Evolutionary conservation across 2,888 invertebrate species (phyloP), one percentile per base, ranked within the genome.

Genomic region (Ornithoptera alexandrae): DNA sequence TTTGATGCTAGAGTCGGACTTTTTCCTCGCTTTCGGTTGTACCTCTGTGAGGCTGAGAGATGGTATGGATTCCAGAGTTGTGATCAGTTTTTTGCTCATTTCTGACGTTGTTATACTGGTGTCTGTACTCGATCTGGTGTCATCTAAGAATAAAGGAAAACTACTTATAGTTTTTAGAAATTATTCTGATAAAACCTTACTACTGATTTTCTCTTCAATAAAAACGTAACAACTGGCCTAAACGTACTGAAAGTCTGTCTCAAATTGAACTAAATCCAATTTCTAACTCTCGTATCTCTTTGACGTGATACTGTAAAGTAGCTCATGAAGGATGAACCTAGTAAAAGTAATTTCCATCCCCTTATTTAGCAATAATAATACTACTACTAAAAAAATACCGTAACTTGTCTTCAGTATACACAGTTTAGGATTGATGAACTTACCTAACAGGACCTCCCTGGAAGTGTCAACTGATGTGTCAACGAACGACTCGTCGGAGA

Each of bases 1-100:
- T 77, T 90, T 91, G 58, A 89, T 78, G 68, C 89, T 89, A 1
- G 91, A 85, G 76, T 92, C 92, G 0, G 91, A 89, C 72, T 90
- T 92, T 77, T 91, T 91, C 42, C 90, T 80, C 1, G 84, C 73
- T 74, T 90, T 92, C 0, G 81, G 80, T 62, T 83, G 85, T 8
- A 78, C 71, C 57, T 85, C 86, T 24, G 71, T 72, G 0, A 77
- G 73, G 20, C 8, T 75, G 7, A 62, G 53, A 1, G 67, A 70
- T 57, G 70, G 75, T 65, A 42, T 74, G 59, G 78, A 78, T 65
- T 83, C 84, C 56, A 76, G 81, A 4, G 75, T 77, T 1, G 74
- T 65, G 46, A 70, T 71, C 10, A 76, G 74, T 69, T 87, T 86
- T 64, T 83, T 84, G 17, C 81, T 75, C 62, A 83, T 80, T 2